Percentiles rank a stretch among this genome's conserved stretches.
phyloP scores from a whole-genome alignment of 1,140 invertebrate genomes.

The Nilaparvata lugens region DNA sequence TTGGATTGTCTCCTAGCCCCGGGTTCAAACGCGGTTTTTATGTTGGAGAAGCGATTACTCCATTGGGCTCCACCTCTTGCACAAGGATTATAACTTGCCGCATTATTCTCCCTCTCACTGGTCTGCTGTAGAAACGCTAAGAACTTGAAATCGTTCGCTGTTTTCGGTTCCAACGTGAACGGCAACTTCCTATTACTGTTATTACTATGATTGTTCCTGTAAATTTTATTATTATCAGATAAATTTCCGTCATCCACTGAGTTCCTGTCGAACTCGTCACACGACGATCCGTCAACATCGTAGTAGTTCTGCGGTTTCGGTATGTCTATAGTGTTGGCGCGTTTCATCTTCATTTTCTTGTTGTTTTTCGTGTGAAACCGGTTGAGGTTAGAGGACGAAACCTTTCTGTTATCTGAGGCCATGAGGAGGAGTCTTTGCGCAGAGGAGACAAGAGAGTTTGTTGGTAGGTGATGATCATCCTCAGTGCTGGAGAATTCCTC shows the following conservation, averaged over 20 bases:
- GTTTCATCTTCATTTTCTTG: constrained; percentile 69
- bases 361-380: constrained; percentile 32
- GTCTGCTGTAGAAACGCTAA: constrained; percentile 65
- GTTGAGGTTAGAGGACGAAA: constrained; percentile 18
- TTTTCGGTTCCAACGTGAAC: constrained; percentile 65
- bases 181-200: background rate
- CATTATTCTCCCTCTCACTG: constrained; percentile 25
- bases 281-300: constrained; percentile 35
- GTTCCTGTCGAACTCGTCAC: constrained; percentile 26
- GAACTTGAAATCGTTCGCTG: constrained; percentile 76
- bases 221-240: constrained; percentile 12
- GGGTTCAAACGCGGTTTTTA: constrained; percentile 73
- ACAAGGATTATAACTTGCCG: constrained; percentile 26
- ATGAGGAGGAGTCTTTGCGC: constrained; percentile 29
- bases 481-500: constrained; percentile 27
- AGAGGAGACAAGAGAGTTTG: constrained; percentile 19
- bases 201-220: background rate
- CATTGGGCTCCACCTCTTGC: constrained; percentile 41
- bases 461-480: constrained; percentile 18
- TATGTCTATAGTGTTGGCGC: constrained; percentile 81
- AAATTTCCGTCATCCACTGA: constrained; percentile 14
- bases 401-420: constrained; percentile 32
- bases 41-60: constrained; percentile 71
- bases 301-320: constrained; percentile 55
- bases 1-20: constrained; percentile 16